Evolutionary conservation across 1,140 invertebrate species (phyloP), one percentile per base, ranked within the genome.

Genomic region (Diploscapter pachys): DNA sequence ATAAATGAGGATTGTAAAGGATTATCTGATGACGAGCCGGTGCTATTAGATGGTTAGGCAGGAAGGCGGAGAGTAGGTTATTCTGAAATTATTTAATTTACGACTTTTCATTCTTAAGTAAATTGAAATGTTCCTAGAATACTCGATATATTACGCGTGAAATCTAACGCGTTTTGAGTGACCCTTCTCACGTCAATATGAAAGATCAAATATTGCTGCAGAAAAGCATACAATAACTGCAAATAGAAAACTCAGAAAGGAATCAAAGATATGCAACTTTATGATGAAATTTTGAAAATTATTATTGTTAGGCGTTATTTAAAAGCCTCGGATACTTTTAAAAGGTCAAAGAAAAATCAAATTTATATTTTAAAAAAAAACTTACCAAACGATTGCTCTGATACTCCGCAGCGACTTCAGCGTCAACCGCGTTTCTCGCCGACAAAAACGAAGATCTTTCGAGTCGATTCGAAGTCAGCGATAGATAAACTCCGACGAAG

Each of bases 401-500:
- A 57, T 62, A 53, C 50, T 70, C 31, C n/a, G 78, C 57, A 64
- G 85, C 78, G 31, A 61, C 53, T 69, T 83, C 80, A 13, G 80
- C 77, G 31, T 74, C 71, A 48, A 86, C 67, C 53, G 79, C 77
- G 74, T 85, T 84, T 49, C 82, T 72, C 8, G 84, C 80, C 68
- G 83, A 86, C 52, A 83, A 64, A 67, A 83, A 83, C 5, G 81
- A 78, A 9, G 84, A 80, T 8, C 82, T 75, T 61, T 71, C 69
- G 51, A 83, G 71, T 55, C 83, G 74, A 4, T 75, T 75, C 4
- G 72, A 71, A 0, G 77, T 80, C n/a, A 76, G 64, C 61, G 73
- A 80, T 11, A 84, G 69, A 61, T 83, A 83, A 51, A 83, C 68
- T n/a, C 82, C 82, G 64, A 86, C 76, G 66, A 85, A 79, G 67